These are phyloP conservation scores for Nysson spinosus DNA, from an alignment of 2,888 invertebrate species.

Conservation along the genomic window DNA sequence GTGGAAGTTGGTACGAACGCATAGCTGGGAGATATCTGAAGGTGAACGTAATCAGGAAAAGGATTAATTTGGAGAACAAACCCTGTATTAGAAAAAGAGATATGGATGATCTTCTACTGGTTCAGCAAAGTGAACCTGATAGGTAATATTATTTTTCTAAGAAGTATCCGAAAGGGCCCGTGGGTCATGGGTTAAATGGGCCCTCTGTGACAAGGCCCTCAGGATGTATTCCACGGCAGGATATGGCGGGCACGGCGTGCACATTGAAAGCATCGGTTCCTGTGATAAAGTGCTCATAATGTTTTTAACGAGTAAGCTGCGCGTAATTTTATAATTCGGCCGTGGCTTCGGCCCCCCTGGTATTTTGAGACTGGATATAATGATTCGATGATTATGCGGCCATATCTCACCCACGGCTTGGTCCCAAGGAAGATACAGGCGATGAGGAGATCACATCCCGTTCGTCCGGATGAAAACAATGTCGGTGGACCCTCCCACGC, in stretches of 20 bases:
- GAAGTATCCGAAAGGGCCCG: constrained; percentile 42
- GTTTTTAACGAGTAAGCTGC: constrained; percentile 71
- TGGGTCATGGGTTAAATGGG: constrained; percentile 61
- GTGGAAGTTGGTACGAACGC: constrained; percentile 38
- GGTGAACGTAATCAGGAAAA: no score
- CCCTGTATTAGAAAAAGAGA: no score
- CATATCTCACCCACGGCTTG: constrained; percentile 73
- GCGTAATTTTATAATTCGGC: constrained; percentile 74
- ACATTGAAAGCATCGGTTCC: constrained; percentile 45
- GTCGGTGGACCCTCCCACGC: constrained; percentile 74
- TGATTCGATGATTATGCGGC: constrained; percentile 76
- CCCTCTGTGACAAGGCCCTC: constrained; percentile 55
- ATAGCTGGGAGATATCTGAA: constrained; percentile 39
- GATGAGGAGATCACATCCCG: constrained; percentile 62
- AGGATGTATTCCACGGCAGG: constrained; percentile 43
- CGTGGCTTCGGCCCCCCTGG: constrained; percentile 58
- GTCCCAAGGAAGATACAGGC: constrained; percentile 65
- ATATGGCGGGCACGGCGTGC: constrained; percentile 18
- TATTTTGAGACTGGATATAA: constrained; percentile 69
- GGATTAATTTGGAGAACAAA: no score
- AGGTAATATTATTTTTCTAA: constrained; percentile 14
- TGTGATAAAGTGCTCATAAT: constrained; percentile 72
- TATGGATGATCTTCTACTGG: constrained; percentile 34
- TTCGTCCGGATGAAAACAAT: constrained; percentile 71
- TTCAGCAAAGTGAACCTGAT: constrained; percentile 16